Percentiles rank a stretch among this genome's conserved stretches.
Conservation (phyloP, 35 echinoderm and acorn worm genomes). For the Ophiothrix spiculata region DNA sequence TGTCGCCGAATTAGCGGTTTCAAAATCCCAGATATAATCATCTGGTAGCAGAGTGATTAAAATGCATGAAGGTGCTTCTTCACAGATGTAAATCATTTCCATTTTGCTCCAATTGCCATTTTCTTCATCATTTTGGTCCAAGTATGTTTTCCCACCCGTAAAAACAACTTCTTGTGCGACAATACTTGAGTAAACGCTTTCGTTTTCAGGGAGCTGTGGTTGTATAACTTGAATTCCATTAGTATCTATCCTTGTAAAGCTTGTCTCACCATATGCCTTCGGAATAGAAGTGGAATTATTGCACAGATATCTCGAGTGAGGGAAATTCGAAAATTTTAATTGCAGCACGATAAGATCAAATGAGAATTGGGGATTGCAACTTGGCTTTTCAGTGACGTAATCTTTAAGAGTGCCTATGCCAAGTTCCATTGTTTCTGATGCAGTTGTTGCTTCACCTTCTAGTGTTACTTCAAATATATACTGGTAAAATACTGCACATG, state of each 20-base stretch:
- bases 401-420: not conserved
- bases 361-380: not conserved
- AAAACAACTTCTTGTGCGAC: not conserved
- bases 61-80: not conserved
- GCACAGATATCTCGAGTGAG: not conserved
- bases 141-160: not conserved
- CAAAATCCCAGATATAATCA: not conserved
- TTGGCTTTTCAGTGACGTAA: not conserved
- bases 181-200: not conserved
- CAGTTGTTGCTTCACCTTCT: not conserved
- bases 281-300: not conserved
- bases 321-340: not conserved
- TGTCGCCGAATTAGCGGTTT: not conserved
- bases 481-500: not conserved
- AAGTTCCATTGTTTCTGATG: not conserved
- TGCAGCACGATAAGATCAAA: not conserved
- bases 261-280: not conserved
- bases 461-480: not conserved
- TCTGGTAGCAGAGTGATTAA: not conserved
- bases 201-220: not conserved
- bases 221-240: too few relatives aligned
- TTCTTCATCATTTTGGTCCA: not conserved
- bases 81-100: not conserved
- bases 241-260: not conserved
- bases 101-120: not conserved